A percentile compares a stretch with the other conserved stretches of the same genome.
phyloP scores from a whole-genome alignment of 2,113 vertebrate genomes.

The mouse (Mus musculus) region DNA sequence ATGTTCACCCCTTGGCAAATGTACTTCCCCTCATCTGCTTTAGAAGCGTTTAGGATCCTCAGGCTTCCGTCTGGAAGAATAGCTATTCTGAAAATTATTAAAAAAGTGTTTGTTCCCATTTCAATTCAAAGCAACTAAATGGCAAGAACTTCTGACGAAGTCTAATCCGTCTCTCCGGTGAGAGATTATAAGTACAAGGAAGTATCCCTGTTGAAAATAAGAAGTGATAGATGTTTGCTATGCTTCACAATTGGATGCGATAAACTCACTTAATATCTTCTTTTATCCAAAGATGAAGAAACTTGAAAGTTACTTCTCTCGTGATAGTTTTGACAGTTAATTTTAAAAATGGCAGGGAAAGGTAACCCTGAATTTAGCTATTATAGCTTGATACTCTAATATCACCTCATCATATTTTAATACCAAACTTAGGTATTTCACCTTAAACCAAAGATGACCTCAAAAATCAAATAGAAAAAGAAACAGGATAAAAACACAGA shows the following conservation, averaged over 20 bases:
- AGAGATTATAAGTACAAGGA: conserved; percentile 71
- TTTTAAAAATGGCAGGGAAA: conserved; percentile 74
- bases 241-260: conserved; percentile 67
- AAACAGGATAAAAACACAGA: conserved; percentile 66
- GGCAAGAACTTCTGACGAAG: conserved; percentile 51
- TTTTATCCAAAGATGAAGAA: conserved; percentile 34
- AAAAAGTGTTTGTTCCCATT: conserved; percentile 67
- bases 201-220: conserved; percentile 37
- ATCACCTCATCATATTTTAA: conserved; percentile 71
- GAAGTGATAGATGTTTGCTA: conserved; percentile 42
- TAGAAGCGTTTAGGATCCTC: conserved; percentile 93
- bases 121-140: conserved; percentile 46
- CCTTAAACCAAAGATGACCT: conserved; percentile 73
- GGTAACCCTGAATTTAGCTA: conserved; percentile 73
- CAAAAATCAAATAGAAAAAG: conserved; percentile 77
- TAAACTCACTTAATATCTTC: conserved; percentile 65
- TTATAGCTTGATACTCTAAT: conserved; percentile 68
- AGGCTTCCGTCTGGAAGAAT: conserved; percentile 95
- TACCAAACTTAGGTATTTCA: conserved; percentile 74
- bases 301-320: conserved; percentile 71
- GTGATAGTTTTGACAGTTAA: conserved; percentile 68
- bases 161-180: conserved; percentile 38
- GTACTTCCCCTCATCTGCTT: conserved; percentile 94
- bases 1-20: conserved; percentile 94
- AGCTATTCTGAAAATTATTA: conserved; percentile 91